These are phyloP conservation scores for Apostichopus californicus DNA, from an alignment of 35 echinoderm and acorn worm genomes.

Conservation along the genomic window DNA sequence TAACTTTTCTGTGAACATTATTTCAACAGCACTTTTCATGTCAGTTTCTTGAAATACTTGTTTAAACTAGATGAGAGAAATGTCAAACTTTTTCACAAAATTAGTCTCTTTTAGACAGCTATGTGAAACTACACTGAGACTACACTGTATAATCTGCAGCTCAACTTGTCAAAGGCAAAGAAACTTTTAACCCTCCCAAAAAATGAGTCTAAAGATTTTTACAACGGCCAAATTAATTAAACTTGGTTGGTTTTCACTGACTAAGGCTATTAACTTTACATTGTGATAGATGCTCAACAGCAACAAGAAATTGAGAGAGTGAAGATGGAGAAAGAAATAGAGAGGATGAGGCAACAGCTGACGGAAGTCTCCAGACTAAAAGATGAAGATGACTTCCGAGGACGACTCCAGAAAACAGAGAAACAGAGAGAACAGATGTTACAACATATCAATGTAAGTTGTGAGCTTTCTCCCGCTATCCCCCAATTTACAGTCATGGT, in stretches of 20 bases:
- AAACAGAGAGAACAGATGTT: constrained; percentile 77
- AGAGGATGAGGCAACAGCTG: constrained; percentile 73
- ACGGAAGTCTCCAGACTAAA: constrained; percentile 57
- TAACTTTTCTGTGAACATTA: too few relatives aligned
- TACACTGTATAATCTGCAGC: background rate
- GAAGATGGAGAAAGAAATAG: constrained; percentile 82
- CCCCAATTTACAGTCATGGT: too few relatives aligned
- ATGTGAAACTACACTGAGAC: too few relatives aligned
- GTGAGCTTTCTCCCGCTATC: too few relatives aligned
- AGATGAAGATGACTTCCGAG: constrained; percentile 65
- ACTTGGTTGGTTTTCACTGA: background rate
- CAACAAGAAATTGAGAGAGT: constrained; percentile 64
- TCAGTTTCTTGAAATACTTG: too few relatives aligned
- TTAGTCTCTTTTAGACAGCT: too few relatives aligned
- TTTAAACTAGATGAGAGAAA: too few relatives aligned
- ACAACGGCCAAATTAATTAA: too few relatives aligned
- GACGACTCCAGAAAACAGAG: constrained; percentile 72
- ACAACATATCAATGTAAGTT: constrained; percentile 82
- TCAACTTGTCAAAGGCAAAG: background rate
- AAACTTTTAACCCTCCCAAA: too few relatives aligned
- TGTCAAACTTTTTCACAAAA: too few relatives aligned
- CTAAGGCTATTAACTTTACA: background rate
- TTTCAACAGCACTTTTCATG: too few relatives aligned
- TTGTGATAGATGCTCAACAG: constrained; percentile 48
- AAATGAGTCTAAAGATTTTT: background rate